Base-by-base conservation (phyloP, 1,140 invertebrate genomes). In the Dendrolimus kikuchii region DNA sequence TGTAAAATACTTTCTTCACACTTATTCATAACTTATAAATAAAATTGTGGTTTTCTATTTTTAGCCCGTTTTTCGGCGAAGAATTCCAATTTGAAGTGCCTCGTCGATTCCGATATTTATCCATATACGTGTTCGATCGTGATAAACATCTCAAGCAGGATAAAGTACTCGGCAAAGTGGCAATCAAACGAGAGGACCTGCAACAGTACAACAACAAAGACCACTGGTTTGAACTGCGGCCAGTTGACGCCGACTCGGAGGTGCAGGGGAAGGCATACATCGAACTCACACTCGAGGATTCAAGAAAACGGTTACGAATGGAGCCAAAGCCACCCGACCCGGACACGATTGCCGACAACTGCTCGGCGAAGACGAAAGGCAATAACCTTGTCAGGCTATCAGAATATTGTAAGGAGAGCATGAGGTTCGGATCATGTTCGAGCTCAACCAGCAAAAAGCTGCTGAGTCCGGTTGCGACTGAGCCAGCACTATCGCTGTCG, bases 31-130 rank as follows among this genome's bases (percentile, higher is more conserved):
- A n/a, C n/a, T n/a, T n/a, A n/a, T n/a, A n/a, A n/a, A n/a, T n/a
- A n/a, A n/a, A n/a, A n/a, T n/a, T n/a, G n/a, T n/a, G 48, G 37
- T 55, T 53, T 55, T 43, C 60, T 74, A 65, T 65, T 86, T 84
- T 5, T 88, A 95, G 95, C 77, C 95, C 95, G 63, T 97, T 96
- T 86, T 97, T 96, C 81, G 95, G 95, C 50, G 95, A 96, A 83
- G 95, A 98, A 79, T 97, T 96, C 88, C 93, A 96, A 75, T 97
- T 96, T 74, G 95, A 96, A 76, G 95, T 98, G 55, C 96, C 96
- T 53, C 88, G 95, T 68, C 91, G 93, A 74, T 98, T 97, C 86
- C 91, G 95, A 62, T 95, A 93, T 81, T 89, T 98, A 38, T 95
- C 94, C 50, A 92, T 97, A 69, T 96, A 96, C 85, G 91, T 97